Conservation (phyloP, 2,888 invertebrate species). For the Coelopa pilipes region DNA sequence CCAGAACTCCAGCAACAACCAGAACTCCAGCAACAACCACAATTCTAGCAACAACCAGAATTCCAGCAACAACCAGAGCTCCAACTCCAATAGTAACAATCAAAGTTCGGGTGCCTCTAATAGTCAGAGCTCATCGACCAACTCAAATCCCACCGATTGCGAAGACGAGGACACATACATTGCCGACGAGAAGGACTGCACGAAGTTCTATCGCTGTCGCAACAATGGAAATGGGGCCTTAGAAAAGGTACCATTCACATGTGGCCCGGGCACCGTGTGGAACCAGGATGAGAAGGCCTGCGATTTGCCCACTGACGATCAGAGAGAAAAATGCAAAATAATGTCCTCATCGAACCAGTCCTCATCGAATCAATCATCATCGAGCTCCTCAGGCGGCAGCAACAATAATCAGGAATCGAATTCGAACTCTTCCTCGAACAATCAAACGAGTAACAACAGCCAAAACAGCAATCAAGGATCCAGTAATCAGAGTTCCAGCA, state of each 20-base stretch:
- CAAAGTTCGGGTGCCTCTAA: slow-evolving; percentile 38
- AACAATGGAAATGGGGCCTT: slow-evolving; percentile 66
- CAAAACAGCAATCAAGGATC: slow-evolving; percentile 9
- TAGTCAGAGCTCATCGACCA: slow-evolving; percentile 16
- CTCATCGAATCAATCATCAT: slow-evolving; percentile 43
- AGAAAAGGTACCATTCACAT: slow-evolving; percentile 69
- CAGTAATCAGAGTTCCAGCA: slow-evolving; percentile 6
- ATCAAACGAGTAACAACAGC: slow-evolving; percentile 27
- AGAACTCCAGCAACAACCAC: slow-evolving; percentile 26
- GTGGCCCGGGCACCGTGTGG: slow-evolving; percentile 72
- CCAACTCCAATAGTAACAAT: slow-evolving; percentile 36
- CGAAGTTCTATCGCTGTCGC: slow-evolving; percentile 72
- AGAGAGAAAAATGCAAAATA: slow-evolving; percentile 54
- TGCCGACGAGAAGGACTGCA: slow-evolving; percentile 68
- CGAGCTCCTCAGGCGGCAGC: slow-evolving; percentile 28
- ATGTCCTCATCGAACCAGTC: slow-evolving; percentile 27
- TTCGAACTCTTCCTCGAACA: slow-evolving; percentile 38
- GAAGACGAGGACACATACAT: slow-evolving; percentile 65
- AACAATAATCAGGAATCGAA: slow-evolving; percentile 45
- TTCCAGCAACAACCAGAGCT: slow-evolving; percentile 30
- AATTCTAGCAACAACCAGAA: slow-evolving; percentile 34
- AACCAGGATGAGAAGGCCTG: slow-evolving; percentile 71
- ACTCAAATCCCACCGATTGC: slow-evolving; percentile 53
- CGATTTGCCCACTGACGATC: slow-evolving; percentile 59
- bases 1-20: slow-evolving; percentile 28